phyloP scores from a whole-genome alignment of 2,888 invertebrate species.

The Drosophila quinaria region DNA sequence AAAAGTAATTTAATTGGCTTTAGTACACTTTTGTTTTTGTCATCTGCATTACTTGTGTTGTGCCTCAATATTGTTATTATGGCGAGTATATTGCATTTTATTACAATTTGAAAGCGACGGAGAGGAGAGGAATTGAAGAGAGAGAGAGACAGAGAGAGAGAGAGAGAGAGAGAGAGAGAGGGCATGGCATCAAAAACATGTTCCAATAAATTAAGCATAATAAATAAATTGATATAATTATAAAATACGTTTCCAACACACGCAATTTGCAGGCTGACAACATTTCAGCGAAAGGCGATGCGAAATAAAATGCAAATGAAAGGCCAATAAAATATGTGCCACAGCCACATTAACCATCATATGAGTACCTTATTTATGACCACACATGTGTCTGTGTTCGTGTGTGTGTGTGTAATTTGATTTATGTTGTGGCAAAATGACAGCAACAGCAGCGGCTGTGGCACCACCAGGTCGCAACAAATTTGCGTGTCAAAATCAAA shows the following conservation, averaged over 20 bases:
- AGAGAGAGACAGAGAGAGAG: no score
- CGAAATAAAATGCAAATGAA: constrained; percentile 63
- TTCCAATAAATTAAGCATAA: constrained; percentile 65
- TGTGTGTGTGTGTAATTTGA: constrained; percentile 54
- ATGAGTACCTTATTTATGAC: constrained; percentile 32
- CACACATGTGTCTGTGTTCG: constrained; percentile 15
- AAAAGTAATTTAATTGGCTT: constrained; percentile 13
- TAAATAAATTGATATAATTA: constrained; percentile 76
- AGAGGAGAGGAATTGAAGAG: no score
- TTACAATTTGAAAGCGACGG: constrained; percentile 20
- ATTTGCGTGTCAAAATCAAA: constrained; percentile 73
- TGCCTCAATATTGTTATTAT: constrained; percentile 20
- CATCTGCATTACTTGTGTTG: neutral
- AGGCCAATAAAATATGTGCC: constrained; percentile 63
- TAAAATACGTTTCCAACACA: constrained; percentile 43
- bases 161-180: neutral
- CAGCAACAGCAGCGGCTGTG: constrained; percentile 46
- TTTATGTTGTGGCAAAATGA: constrained; percentile 69
- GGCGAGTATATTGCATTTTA: constrained; percentile 45
- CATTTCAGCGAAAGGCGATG: constrained; percentile 29
- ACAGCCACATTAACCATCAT: constrained; percentile 27
- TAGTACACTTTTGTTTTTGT: neutral
- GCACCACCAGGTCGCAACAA: constrained; percentile 45
- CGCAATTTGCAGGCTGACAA: constrained; percentile 39
- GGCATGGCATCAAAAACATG: constrained; percentile 54